Evolutionary conservation across 2,888 invertebrate species (phyloP).

Genomic region (Hydraecia micacea): DNA sequence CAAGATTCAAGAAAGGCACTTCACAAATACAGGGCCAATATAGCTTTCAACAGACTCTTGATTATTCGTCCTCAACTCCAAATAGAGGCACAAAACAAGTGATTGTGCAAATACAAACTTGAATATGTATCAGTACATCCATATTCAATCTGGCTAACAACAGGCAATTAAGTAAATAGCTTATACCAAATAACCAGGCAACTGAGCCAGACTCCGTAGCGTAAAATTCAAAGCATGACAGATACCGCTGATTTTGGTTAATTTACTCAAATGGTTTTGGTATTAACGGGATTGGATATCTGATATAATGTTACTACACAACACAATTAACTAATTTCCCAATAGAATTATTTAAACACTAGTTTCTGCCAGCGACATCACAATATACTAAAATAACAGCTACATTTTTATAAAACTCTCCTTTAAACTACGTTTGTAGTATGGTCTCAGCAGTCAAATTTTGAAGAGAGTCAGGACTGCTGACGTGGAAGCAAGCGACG

Average conservation of each 20-base stretch:
- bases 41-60: constrained; percentile 21
- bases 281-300: constrained; percentile 5
- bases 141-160: constrained; percentile 63
- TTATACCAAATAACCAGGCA: constrained; percentile 33
- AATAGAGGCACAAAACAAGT: constrained; percentile 53
- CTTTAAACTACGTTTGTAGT: not conserved
- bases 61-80: constrained; percentile 35
- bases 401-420: not conserved
- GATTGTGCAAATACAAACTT: constrained; percentile 57
- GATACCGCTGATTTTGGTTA: constrained; percentile 7
- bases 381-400: not conserved
- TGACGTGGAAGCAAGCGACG: not conserved
- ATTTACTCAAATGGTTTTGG: constrained; percentile 17
- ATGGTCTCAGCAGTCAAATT: not conserved
- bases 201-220: not conserved
- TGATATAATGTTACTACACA: not conserved
- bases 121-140: constrained; percentile 66
- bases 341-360: not conserved
- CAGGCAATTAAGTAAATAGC: constrained; percentile 60
- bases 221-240: constrained; percentile 21
- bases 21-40: constrained; percentile 6
- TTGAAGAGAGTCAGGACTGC: not conserved
- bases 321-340: not conserved
- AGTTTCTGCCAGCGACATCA: not conserved
- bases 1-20: constrained; percentile 1